Evolutionary conservation across 1,140 invertebrate genomes (phyloP), one percentile per base, ranked within the genome.

Genomic region (Elymnias hypermnestra): DNA sequence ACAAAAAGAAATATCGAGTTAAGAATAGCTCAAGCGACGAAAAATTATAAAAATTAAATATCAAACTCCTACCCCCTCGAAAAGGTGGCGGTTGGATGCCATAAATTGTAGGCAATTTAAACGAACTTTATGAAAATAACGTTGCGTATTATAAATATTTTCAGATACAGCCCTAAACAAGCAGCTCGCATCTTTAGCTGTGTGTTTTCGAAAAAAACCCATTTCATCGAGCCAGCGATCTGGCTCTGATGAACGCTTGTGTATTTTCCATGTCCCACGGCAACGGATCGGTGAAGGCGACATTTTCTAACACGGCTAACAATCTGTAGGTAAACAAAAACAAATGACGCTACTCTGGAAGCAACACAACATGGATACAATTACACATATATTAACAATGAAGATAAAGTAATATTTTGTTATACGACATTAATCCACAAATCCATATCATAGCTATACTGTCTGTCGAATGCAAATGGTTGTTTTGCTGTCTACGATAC

Each of bases 81-180:
- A 88, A 42, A 71, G 70, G 36, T 81, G 75, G 45, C 60, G 66
- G 39, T 93, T 88, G 3, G 88, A 72, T 42, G 87, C 87, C 87
- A 94, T 93, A 75, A 90, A 95, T 7, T 90, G 78, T 6, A 94
- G 87, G 58, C 92, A 94, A 51, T 93, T 89, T 57, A 89, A 84
- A 36, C 94, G 88, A 9, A 95, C 91, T 68, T 89, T 89, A 45
- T 91, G 87, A 63, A 94, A 93, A 75, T 90, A 89, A 57, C 90
- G 86, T 83, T 96, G 94, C 5, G 92, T 94, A 46, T 91, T 89
- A 78, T 92, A 95, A 38, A 96, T 90, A 74, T 95, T 94, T 86
- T 97, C 95, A 10, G 94, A 93, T 15, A 96, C 90, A 8, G 92
- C 93, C 53, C 95, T 88, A 74, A 96, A 97, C 17, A 97, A 87